Evolutionary conservation across 2,797 vertebrate genomes (phyloP), one percentile per base, ranked within the genome.

Genomic region (Mormyrus proboscirostris): DNA sequence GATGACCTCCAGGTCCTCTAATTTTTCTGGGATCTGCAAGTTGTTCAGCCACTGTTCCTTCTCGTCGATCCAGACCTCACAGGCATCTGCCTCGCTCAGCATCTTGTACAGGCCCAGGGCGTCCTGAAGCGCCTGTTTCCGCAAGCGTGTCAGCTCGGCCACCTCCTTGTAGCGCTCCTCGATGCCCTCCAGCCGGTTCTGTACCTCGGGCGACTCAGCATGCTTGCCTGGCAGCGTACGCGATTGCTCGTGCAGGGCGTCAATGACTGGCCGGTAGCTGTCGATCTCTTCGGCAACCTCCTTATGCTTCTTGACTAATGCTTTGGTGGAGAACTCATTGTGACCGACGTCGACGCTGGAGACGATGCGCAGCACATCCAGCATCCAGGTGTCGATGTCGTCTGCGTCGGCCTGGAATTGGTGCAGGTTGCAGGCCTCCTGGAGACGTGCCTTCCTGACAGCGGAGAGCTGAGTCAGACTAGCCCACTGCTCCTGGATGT

Each of bases 41-140:
- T 95, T 96, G 94, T 97, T 98, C 89, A 99, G 96, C 98, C 98
- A 99, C 93, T 96, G 98, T 94, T 99, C 98, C 95, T 99, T 99
- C 94, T 99, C 98, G 0, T 98, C 98, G 4, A 99, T 97, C 98
- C 98, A 99, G 41, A 98, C 95, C 93, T 98, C 97, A 82, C 98
- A 99, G 91, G 98, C 97, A 19, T 95, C 96, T 1, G 97, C 98
- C 92, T 99, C 98, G 0, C 97, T 99, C 93, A 96, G 95, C 97
- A 99, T 98, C 95, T 96, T 98, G 92, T 99, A 99, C 55, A 98
- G 96, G 0, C 98, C 96, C 89, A 99, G 96, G 0, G 98, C 99
- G 88, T 99, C 98, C 94, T 99, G 98, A 91, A 99, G 94, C 0
- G 98, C 98, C 93, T 99, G 98, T 90, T 99, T 99, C 89, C 98